Evolutionary conservation across 2,888 invertebrate species (phyloP).

Genomic region (Scrobipalpa costella): DNA sequence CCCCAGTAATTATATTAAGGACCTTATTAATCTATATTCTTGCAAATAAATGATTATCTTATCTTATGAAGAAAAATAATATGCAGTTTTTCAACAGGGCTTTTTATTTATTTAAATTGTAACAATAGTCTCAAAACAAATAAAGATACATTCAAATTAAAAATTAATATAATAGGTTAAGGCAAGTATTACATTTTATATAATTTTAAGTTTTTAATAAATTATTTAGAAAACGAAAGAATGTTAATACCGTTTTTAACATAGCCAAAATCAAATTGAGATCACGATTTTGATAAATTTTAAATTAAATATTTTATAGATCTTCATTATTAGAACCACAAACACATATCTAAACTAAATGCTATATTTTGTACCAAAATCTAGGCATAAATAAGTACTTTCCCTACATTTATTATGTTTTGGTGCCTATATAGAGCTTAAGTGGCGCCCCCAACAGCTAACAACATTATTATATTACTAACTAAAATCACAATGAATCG

Average conservation of each 20-base stretch:
- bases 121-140: slow-evolving; percentile 2
- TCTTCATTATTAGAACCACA: background rate
- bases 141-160: background rate
- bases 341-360: background rate
- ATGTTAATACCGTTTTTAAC: background rate
- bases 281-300: background rate
- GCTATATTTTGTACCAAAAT: slow-evolving; percentile 15
- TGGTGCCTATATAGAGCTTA: too few relatives aligned
- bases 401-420: background rate
- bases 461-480: too few relatives aligned
- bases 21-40: too few relatives aligned
- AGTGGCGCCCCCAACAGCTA: too few relatives aligned
- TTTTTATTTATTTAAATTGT: background rate
- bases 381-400: slow-evolving; percentile 10
- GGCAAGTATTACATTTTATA: background rate
- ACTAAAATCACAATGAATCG: too few relatives aligned
- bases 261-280: background rate
- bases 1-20: too few relatives aligned
- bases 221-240: too few relatives aligned
- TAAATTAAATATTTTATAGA: too few relatives aligned
- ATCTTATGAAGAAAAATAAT: background rate
- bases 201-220: background rate
- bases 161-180: background rate
- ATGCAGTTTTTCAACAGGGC: background rate
- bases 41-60: too few relatives aligned